A percentile compares a stretch with the other conserved stretches of the same genome.
Conservation (phyloP, 2,888 invertebrate species). For the Dasypolia templi region DNA sequence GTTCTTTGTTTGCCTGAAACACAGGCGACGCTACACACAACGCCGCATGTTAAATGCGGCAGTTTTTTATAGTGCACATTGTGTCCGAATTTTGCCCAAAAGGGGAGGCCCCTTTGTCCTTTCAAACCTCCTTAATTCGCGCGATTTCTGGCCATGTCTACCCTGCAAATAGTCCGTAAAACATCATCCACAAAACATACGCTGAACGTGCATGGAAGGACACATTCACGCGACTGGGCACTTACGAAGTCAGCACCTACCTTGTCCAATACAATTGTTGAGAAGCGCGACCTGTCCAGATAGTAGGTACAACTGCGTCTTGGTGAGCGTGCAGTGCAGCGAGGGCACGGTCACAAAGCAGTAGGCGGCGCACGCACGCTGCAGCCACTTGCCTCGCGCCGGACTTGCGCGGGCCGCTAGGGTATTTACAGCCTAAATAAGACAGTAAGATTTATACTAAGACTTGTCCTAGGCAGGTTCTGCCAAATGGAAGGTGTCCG, state of each 20-base stretch:
- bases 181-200: not conserved
- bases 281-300: conserved; percentile 97
- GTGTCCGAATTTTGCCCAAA: not conserved
- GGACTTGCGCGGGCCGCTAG: conserved; percentile 92
- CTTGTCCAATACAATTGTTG: conserved; percentile 97
- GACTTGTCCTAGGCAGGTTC: too few relatives aligned
- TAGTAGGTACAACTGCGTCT: conserved; percentile 96
- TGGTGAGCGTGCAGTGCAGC: conserved; percentile 94
- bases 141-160: too few relatives aligned
- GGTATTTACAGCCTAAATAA: conserved; percentile 94
- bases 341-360: conserved; percentile 99
- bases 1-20: not conserved
- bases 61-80: not conserved
- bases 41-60: not conserved
- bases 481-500: too few relatives aligned
- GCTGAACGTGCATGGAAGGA: not conserved
- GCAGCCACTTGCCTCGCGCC: conserved; percentile 93
- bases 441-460: not conserved
- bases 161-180: too few relatives aligned
- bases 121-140: not conserved
- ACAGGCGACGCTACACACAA: not conserved
- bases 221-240: too few relatives aligned
- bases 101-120: too few relatives aligned
- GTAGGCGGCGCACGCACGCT: conserved; percentile 98
- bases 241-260: conserved; percentile 80